Evolutionary conservation across 2,888 invertebrate species (phyloP), one percentile per base, ranked within the genome.

Genomic region (Apoda limacodes): DNA sequence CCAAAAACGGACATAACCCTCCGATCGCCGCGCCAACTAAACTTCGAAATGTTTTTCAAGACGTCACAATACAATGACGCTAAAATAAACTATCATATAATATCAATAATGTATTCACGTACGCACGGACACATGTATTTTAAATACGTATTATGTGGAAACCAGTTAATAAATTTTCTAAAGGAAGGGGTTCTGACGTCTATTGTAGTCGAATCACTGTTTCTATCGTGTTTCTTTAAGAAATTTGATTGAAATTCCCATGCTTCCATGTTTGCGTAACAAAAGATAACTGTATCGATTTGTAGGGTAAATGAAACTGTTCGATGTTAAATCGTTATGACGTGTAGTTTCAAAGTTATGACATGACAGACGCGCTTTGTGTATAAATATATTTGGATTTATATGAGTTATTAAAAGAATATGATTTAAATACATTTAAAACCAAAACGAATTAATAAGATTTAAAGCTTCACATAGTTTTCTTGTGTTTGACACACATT

Each of bases 81-180:
- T 59, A 71, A 78, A 78, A 72, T 78, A 78, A 76, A 78, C 76
- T 76, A 75, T 76, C 76, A 74, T 76, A 75, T 69, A 78, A 78
- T 78, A 76, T 76, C 78, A 76, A 78, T 76, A 76, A 72, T 76
- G 70, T 61, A 71, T 72, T 66, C 65, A 61, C 50, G 55, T 50
- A 60, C 52, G 56, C 51, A 61, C 67, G 63, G 68, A 78, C 76
- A 78, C 71, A 76, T 78, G 76, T 80, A 75, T 76, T 76, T 76
- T 75, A 78, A 78, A 76, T 67, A 70, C 64, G 62, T 70, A 76
- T 78, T 80, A 75, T 80, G 60, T 45, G 41, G 57, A 55, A 76
- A 80, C 80, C 71, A 69, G 80, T 78, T 78, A 56, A 63, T 64
- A 55, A 57, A 52, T 52, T 50, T 44, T 40, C 46, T 48, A 48